Evolutionary conservation across 2,888 invertebrate genomes (phyloP).

Genomic region (Ennomos fuscantarius): DNA sequence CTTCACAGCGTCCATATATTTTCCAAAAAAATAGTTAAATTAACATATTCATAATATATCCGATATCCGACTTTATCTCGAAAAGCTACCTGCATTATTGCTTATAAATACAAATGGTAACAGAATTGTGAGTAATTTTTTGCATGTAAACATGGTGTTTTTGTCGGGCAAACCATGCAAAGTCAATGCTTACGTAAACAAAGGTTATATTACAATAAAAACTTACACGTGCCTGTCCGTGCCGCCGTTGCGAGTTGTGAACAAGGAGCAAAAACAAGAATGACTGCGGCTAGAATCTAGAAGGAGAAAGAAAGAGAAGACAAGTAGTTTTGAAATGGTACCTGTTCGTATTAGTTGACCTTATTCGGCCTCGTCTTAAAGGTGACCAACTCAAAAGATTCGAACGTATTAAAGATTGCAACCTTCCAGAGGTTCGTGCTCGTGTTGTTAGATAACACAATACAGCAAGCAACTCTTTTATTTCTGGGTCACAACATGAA

Average conservation of each 20-base stretch:
- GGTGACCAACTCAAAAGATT: conserved; percentile 23
- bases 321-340: no score
- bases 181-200: conserved; percentile 6
- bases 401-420: conserved; percentile 22
- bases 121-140: background rate
- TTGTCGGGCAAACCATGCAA: conserved; percentile 2
- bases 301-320: no score
- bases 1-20: no score
- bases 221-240: conserved; percentile 10
- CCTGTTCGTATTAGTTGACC: conserved; percentile 2
- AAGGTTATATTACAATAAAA: conserved; percentile 9
- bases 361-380: conserved; percentile 21
- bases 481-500: no score
- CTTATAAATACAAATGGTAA: background rate
- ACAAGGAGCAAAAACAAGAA: no score
- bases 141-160: conserved; percentile 15
- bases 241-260: background rate
- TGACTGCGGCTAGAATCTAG: no score
- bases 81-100: no score
- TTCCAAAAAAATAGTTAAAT: no score
- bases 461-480: conserved; percentile 23
- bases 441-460: conserved; percentile 3
- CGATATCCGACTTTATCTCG: no score
- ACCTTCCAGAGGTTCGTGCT: conserved; percentile 35
- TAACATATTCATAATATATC: no score